Base-by-base conservation (phyloP, 1,140 invertebrate species). In the Portunus trituberculatus region DNA sequence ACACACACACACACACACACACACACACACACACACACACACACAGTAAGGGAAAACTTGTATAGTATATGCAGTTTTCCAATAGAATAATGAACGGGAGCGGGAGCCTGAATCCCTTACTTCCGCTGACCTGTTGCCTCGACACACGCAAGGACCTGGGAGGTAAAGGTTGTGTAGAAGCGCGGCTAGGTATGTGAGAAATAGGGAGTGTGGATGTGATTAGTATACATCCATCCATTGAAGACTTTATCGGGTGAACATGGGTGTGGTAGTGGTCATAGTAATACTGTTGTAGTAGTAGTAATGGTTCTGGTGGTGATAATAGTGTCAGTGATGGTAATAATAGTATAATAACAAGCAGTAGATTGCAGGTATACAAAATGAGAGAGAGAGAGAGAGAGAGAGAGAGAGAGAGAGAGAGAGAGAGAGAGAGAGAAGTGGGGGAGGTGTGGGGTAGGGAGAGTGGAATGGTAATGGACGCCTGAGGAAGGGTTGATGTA, bases 1-100 rank as follows among this genome's bases (percentile, higher is more conserved):
- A 86, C 83, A 86, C 83, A 86, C 83, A 29, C 83, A 86, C 83
- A 87, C 86, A 87, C 86, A 87, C 86, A 39, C 86, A 87, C 86
- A 87, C 31, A 87, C 86, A 87, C 86, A 87, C 86, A 46, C 86
- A 87, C 86, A 87, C 86, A 87, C 86, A 87, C 86, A 87, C 86
- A 87, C 86, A 87, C 86, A 87, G 28, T 32, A 28, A 86, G 83
- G 83, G 25, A 86, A 86, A 86, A 29, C 83, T 10, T 86, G 83
- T 1, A 86, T 25, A 29, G 83, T 86, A 86, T 29, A 10, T 39
- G 32, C 83, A 86, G 83, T 86, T 12, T 31, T 31, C 28, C 10
- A 39, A 14, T 31, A 39, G 28, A 39, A 28, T 39, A 86, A 28
- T 86, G 25, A 86, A 39, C 28, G 10, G 14, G 28, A 14, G 14